A percentile compares a stretch with the other conserved stretches of the same genome.
These are phyloP conservation scores for Peromyscus nudipes DNA, from an alignment of 2,797 vertebrate species.

Conservation along the genomic window DNA sequence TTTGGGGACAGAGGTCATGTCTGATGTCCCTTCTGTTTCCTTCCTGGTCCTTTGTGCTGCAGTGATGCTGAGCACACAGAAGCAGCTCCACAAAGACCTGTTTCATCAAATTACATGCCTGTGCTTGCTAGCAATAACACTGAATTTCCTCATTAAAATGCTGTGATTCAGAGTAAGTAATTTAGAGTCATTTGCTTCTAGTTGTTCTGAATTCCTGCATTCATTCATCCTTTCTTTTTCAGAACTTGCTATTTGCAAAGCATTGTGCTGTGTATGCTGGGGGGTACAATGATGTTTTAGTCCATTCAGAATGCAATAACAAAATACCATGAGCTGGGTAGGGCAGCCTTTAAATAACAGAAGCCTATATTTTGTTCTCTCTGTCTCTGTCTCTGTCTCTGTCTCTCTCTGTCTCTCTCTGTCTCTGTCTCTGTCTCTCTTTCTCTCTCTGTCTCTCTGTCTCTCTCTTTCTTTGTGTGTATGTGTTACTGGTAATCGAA, in stretches of 20 bases:
- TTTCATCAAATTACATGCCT: neutral
- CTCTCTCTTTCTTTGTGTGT: too few relatives aligned
- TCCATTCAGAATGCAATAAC: neutral
- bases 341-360: neutral
- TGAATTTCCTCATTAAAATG: neutral
- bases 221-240: neutral
- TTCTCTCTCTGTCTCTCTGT: too few relatives aligned
- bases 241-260: conserved; percentile 22
- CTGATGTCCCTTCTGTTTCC: neutral
- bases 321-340: neutral
- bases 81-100: neutral
- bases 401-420: neutral
- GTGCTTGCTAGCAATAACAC: neutral
- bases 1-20: neutral
- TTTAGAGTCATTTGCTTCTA: neutral
- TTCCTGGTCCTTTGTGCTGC: neutral
- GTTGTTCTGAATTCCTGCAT: neutral
- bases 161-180: neutral
- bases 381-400: neutral
- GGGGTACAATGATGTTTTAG: neutral
- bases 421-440: neutral
- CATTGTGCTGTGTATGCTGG: neutral
- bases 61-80: neutral
- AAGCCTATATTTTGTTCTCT: neutral
- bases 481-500: neutral